Base-by-base conservation (phyloP, 35 echinoderm and acorn worm genomes). In the Nesometra sesokonis region DNA sequence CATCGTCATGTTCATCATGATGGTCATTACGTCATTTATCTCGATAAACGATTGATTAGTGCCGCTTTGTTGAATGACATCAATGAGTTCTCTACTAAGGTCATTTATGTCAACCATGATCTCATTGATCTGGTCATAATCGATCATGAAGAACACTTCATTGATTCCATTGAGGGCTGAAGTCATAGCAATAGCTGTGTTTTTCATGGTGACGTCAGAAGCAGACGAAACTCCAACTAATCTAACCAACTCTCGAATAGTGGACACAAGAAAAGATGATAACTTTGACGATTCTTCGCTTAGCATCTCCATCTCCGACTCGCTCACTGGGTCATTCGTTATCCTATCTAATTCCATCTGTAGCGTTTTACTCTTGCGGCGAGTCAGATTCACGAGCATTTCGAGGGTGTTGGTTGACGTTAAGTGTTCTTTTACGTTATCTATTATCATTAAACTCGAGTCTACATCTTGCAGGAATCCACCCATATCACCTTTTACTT, bases 401-500 rank as follows among this genome's bases (percentile, higher is more conserved):
- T 67, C 23, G 7, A 67, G 52, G 7, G 52, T 2, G 8, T 5
- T 67, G 52, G 52, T 67, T 27, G 52, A 27, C 23, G 52, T 11
- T 11, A 19, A 27, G 1, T 13, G 52, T 2, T 67, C 52, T 67
- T 67, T 11, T 13, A 67, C 52, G 52, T 67, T 67, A 27, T 67
- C 52, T 67, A 67, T 27, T 2, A 67, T 17, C 52, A 67, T 27
- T 27, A 67, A 67, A 67, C 52, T 67, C 52, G 52, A 67, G 52
- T 67, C 52, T 2, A 67, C 52, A 5, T 67, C 52, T 27, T 67
- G 52, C 23, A 67, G 21, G 33, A 97, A 97, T 21, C 19, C 46
- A 3, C 82, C 83, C 31, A 97, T 87, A 46, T 97, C 94, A 2
- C 37, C 4, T 43, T 37, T 78, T 36, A 97, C 94, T 0, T 36